Base-by-base conservation (phyloP, 1,140 invertebrate genomes). In the Periplaneta americana region DNA sequence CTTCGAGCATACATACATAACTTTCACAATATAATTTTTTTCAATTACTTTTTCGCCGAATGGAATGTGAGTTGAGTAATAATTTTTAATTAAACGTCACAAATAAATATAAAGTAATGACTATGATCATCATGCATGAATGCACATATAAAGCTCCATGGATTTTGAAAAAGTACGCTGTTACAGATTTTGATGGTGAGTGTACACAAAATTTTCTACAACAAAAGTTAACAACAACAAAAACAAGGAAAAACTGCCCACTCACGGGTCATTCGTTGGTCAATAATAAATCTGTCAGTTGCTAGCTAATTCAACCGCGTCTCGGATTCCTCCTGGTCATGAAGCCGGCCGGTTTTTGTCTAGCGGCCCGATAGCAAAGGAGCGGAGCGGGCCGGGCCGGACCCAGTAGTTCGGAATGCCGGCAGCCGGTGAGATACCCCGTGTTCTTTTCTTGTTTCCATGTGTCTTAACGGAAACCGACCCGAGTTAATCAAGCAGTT, bases 251-350 rank as follows among this genome's bases (percentile, higher is more conserved):
- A n/a, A 34, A 31, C 22, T 34, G 75, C 75, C 33, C 35, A 33
- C 33, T 77, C 35, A 77, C 10, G 22, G 75, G 75, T 36, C 35
- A 77, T 77, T 22, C 28, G 28, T 77, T 77, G 75, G 75, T 77
- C 8, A 36, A 77, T 77, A 77, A 77, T 77, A 77, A 77, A 77
- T 77, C 75, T 77, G 75, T 77, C 75, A 77, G 35, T 36, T 28
- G 35, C 33, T n/a, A n/a, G n/a, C n/a, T n/a, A n/a, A n/a, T n/a
- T n/a, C n/a, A n/a, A n/a, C n/a, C 1, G 75, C 22, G 8, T 36
- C 33, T 36, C 35, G 33, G 75, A 77, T 77, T 77, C 75, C 75
- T 34, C n/a, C 3, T 33, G 75, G 33, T 77, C 75, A 66, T 28
- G 48, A 66, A 28, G 48, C 48, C 10, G 22, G 48, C n/a, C n/a